Conservation (phyloP, 2,888 invertebrate genomes). For the Eilema sororculum region DNA sequence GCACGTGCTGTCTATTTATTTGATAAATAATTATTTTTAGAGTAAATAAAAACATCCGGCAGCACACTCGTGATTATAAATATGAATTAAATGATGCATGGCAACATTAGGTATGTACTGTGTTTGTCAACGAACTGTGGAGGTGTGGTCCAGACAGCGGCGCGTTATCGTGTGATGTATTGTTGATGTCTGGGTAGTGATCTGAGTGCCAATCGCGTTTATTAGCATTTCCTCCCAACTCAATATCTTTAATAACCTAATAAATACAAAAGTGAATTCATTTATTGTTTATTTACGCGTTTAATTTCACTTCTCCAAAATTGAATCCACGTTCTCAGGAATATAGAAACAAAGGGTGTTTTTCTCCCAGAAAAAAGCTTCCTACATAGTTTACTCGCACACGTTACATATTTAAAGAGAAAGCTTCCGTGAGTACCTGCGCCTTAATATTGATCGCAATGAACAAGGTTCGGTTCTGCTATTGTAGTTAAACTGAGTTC, state of each 20-base stretch:
- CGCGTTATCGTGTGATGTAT: background rate
- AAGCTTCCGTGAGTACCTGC: constrained; percentile 2
- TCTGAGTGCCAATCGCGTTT: background rate
- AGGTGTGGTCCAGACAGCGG: background rate
- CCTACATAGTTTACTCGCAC: background rate
- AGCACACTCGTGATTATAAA: background rate
- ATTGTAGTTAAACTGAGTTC: background rate
- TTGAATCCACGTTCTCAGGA: background rate
- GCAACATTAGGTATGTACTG: background rate
- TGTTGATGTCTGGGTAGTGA: background rate
- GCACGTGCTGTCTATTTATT: background rate
- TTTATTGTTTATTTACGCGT: background rate
- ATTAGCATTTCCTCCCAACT: too few species aligned
- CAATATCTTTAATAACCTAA: background rate
- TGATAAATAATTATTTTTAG: background rate
- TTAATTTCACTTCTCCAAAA: too few species aligned
- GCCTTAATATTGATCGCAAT: constrained; percentile 1
- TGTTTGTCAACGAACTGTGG: background rate
- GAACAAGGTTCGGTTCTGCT: background rate
- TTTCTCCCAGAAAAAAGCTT: background rate
- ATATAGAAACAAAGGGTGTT: background rate
- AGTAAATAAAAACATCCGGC: background rate
- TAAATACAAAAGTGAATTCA: background rate
- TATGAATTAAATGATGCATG: background rate
- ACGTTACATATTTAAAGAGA: constrained; percentile 1